Evolutionary conservation across 2,797 vertebrate species (phyloP).

Genomic region (Peromyscus attwateri): DNA sequence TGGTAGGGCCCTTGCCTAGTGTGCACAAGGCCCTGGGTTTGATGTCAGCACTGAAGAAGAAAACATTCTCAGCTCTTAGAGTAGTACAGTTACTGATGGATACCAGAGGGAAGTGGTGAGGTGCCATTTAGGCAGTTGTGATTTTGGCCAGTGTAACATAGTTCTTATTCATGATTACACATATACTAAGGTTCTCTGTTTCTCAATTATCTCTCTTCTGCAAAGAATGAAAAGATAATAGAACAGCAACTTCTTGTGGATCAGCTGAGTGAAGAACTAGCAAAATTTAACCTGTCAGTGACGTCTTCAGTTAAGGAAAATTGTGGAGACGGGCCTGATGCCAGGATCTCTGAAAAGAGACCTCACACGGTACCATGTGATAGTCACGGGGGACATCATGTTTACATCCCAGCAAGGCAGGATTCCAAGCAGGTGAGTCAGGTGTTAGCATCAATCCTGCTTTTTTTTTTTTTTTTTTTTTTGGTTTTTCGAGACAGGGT

Average conservation of each 20-base stretch:
- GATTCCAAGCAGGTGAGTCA: constrained; percentile 89
- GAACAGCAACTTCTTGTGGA: constrained; percentile 93
- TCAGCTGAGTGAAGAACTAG: constrained; percentile 89
- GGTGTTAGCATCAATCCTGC: constrained; percentile 48
- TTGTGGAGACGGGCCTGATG: constrained; percentile 79
- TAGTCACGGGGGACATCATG: constrained; percentile 70
- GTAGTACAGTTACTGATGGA: neutral
- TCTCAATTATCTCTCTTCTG: constrained; percentile 71
- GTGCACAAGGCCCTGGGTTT: too few relatives aligned
- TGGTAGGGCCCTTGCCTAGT: neutral
- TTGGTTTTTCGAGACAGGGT: too few relatives aligned
- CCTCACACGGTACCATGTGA: constrained; percentile 90
- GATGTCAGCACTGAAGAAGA: neutral
- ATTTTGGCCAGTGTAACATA: constrained; percentile 28
- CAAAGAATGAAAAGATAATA: constrained; percentile 93
- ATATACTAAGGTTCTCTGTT: constrained; percentile 39
- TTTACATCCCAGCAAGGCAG: constrained; percentile 76
- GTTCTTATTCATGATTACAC: constrained; percentile 26
- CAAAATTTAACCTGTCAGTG: constrained; percentile 81
- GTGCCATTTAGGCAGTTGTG: constrained; percentile 26
- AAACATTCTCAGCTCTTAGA: neutral
- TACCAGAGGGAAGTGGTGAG: neutral
- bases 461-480: neutral
- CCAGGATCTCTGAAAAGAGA: constrained; percentile 83
- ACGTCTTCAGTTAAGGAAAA: constrained; percentile 63